Base-by-base conservation (phyloP, 2,113 vertebrate genomes). In the Callaeas wilsoni region DNA sequence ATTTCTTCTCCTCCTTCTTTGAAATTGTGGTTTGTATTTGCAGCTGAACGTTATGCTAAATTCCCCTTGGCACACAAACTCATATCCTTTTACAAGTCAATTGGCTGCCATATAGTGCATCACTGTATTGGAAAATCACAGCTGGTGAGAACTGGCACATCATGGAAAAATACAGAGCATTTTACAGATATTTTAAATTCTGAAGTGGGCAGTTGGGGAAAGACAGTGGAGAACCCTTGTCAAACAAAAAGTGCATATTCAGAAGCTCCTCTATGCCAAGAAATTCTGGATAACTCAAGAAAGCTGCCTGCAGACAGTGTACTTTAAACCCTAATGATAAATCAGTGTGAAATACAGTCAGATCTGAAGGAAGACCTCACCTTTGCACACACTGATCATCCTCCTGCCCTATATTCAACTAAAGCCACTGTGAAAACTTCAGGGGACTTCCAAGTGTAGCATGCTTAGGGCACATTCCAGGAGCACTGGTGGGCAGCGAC, bases 111-210 rank as follows among this genome's bases (percentile, higher is more conserved):
- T 82, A 49, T 46, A 80, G 42, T 22, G 75, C 60, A 74, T 92
- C 47, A 55, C 83, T 84, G 46, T 67, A 59, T 88, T 92, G 92
- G 79, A 92, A 90, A 95, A 86, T 67, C 87, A 88, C 89, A 94
- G 89, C 91, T 95, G 84, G 65, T 73, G 49, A 67, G 78, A 95
- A 70, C 59, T 88, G 68, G 52, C 82, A 81, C 39, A 27, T 68
- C 71, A 35, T 3, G 32, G 75, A 85, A 94, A 88, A 95, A 88
- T 47, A 67, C 87, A 84, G 67, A 85, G 20, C 16, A 32, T 57
- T 83, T 73, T 56, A 25, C 19, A 88, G 82, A 53, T 87, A 89
- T 82, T 79, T 79, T 71, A 82, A 69, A 60, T 79, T 73, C 65
- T 65, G 68, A 96, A 91, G 79, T 29, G 35, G 50, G 59, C 46